Base-by-base conservation (phyloP, 2,113 vertebrate species). In the Butorides virescens region DNA sequence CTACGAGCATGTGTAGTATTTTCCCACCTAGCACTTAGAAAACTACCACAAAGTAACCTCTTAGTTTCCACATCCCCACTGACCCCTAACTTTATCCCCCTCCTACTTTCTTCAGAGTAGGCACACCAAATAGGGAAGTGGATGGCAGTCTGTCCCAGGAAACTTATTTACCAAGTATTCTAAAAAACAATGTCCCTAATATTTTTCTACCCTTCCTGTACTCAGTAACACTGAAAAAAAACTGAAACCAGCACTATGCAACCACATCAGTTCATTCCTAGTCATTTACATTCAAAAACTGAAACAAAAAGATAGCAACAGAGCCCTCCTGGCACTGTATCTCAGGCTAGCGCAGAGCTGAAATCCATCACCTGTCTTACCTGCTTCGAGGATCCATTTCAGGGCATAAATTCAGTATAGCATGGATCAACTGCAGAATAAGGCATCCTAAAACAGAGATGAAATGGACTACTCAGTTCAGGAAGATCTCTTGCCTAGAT, bases 371-470 rank as follows among this genome's bases (percentile, higher is more conserved):
- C 21, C 32, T 16, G 39, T 30, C 95, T 86, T 94, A 99, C 99
- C 99, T 99, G 98, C 97, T 98, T 73, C 98, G 97, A 49, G 98
- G 98, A 96, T 99, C 99, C 78, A 98, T 98, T 92, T 99, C 99
- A 25, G 99, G 99, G 91, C 98, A 99, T 55, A 99, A 97, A 77
- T 99, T 99, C 55, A 99, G 98, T 87, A 99, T 99, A 8, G 99
- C 99, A 82, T 99, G 99, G 87, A 99, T 99, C 97, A 99, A 95
- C 97, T 99, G 99, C 94, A 99, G 93, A 93, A 99, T 99, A 17
- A 99, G 98, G 94, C 99, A 99, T 37, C 99, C 99, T 99, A 88
- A 76, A 95, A 94, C 10, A 88, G 56, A 94, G 34, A 72, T 29
- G 42, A 96, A 96, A 84, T 15, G 10, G 61, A 7, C 29, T 49